A percentile compares a stretch with the other conserved stretches of the same genome.
These are phyloP conservation scores for Steinernema feltiae DNA, from an alignment of 1,140 invertebrate genomes.

Conservation along the genomic window DNA sequence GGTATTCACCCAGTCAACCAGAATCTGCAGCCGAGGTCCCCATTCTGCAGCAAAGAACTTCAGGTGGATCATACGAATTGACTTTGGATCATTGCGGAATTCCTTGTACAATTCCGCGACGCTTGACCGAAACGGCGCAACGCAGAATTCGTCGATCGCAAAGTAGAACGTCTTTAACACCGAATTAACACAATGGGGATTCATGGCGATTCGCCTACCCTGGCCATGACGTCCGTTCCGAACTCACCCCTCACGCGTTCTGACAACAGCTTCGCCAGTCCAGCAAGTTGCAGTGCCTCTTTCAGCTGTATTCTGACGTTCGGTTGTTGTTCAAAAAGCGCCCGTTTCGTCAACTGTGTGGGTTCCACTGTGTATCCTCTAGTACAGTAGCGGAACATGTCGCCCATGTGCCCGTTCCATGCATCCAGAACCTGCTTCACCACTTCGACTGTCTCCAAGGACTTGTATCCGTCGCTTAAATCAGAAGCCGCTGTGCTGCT, in stretches of 20 bases:
- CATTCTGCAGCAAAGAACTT: not conserved
- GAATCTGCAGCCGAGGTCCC: not conserved
- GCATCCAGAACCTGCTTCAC: not conserved
- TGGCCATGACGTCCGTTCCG: conserved; percentile 1
- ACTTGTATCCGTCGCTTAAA: not conserved
- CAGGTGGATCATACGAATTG: not conserved
- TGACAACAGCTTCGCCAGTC: not conserved
- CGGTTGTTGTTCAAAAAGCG: not conserved
- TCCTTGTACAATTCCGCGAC: not conserved
- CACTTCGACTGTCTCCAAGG: not conserved
- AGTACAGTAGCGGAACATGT: not conserved
- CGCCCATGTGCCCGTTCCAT: not conserved
- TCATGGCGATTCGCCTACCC: not conserved
- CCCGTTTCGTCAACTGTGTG: not conserved
- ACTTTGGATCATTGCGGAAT: not conserved
- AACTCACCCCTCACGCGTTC: not conserved
- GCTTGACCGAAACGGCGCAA: not conserved
- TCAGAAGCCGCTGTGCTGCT: no score
- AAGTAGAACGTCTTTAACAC: not conserved
- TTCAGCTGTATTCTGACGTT: not conserved
- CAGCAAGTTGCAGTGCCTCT: not conserved
- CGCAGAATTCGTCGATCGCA: not conserved
- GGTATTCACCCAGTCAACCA: not conserved
- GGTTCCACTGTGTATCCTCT: not conserved
- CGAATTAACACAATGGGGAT: not conserved